These are phyloP conservation scores for Aphelocoma californica DNA, from an alignment of 2,797 vertebrate species.

Conservation along the genomic window DNA sequence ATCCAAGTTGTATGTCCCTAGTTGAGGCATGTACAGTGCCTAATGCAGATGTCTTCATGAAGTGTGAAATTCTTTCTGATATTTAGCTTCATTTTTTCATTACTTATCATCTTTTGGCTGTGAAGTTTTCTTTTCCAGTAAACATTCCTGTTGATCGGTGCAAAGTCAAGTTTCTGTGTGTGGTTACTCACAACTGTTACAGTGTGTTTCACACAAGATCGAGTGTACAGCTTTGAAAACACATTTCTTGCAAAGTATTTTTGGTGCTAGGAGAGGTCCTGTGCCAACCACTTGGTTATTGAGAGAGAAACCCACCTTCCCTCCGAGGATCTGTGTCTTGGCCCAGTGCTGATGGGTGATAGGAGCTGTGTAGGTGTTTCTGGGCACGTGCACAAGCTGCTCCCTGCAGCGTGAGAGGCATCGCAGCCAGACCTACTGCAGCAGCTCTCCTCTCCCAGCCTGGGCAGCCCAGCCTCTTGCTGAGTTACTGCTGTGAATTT, in stretches of 20 bases:
- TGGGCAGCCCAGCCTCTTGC: background rate
- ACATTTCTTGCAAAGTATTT: background rate
- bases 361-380: background rate
- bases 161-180: background rate
- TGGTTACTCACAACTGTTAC: background rate
- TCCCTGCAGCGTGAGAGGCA: background rate
- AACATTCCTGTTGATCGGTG: background rate
- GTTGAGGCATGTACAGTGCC: background rate
- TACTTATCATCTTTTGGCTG: background rate
- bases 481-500: background rate
- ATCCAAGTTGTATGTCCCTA: background rate
- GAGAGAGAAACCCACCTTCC: background rate
- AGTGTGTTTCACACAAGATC: background rate
- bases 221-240: background rate
- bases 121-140: background rate
- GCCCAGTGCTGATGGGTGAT: background rate
- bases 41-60: background rate
- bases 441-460: background rate
- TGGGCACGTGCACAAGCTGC: accelerated
- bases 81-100: background rate
- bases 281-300: background rate
- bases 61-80: background rate
- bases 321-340: background rate
- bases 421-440: background rate
- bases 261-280: background rate